phyloP scores from a whole-genome alignment of 2,113 vertebrate genomes.

The Sapajus apella region DNA sequence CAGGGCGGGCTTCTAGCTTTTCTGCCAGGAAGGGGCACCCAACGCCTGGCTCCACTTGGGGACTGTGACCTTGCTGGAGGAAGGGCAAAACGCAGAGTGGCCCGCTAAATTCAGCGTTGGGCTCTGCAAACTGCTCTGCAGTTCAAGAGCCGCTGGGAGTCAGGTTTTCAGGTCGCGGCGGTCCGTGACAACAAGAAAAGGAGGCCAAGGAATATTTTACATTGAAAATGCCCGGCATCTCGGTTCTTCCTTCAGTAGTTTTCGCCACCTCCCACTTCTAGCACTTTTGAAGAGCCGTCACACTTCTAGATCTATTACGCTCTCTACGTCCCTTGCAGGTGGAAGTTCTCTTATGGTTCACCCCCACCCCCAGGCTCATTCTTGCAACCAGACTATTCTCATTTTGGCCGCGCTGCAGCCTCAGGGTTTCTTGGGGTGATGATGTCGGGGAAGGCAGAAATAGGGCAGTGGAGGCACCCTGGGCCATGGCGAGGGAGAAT shows the following conservation, averaged over 20 bases:
- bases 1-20: neutral
- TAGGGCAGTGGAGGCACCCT: neutral
- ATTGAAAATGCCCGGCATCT: neutral
- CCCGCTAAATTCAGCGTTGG: slow-evolving; percentile 1
- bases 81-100: neutral
- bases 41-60: neutral
- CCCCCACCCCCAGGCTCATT: neutral
- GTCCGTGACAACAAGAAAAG: neutral
- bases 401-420: neutral
- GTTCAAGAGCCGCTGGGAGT: neutral
- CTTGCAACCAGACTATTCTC: neutral
- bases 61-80: neutral
- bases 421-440: neutral
- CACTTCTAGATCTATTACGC: neutral
- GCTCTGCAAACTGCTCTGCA: neutral
- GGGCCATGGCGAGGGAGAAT: neutral
- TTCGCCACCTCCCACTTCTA: neutral
- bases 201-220: neutral
- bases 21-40: neutral
- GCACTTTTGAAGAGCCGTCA: neutral
- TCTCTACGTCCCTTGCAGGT: neutral
- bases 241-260: neutral
- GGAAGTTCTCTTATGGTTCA: neutral
- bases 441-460: neutral
- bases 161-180: neutral